Conservation (phyloP, 2,888 invertebrate species). For the Xanthorhoe designata region DNA sequence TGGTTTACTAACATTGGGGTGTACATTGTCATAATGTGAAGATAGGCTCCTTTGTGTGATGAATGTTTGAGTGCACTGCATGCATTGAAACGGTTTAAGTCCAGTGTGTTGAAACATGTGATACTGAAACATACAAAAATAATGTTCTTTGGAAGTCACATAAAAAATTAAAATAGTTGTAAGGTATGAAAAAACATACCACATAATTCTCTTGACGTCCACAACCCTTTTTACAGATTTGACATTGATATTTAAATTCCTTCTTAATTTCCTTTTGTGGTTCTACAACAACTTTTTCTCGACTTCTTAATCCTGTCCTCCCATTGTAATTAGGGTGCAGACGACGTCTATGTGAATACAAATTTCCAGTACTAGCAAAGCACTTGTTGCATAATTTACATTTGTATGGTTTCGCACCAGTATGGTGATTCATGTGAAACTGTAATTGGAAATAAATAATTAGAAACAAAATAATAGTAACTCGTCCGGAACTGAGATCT, state of each 20-base stretch:
- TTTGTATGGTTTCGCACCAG: slow-evolving; percentile 90
- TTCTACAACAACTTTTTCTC: background rate
- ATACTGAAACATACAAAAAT: slow-evolving; percentile 62
- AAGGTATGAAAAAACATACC: slow-evolving; percentile 10
- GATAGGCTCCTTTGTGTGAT: slow-evolving; percentile 70
- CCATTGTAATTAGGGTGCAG: slow-evolving; percentile 85
- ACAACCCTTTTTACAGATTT: slow-evolving; percentile 15
- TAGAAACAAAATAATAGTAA: too few relatives aligned
- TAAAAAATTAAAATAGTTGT: too few relatives aligned
- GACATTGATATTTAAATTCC: slow-evolving; percentile 15
- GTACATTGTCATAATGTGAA: slow-evolving; percentile 69
- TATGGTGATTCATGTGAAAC: slow-evolving; percentile 91
- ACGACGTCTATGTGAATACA: slow-evolving; percentile 89
- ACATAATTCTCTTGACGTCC: slow-evolving; percentile 24
- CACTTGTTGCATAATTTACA: slow-evolving; percentile 90
- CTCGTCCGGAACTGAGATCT: too few relatives aligned
- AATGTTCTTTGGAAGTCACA: background rate
- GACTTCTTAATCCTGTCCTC: background rate
- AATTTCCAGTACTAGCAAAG: slow-evolving; percentile 90
- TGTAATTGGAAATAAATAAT: slow-evolving; percentile 59
- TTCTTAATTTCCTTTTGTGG: background rate
- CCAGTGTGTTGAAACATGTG: slow-evolving; percentile 90
- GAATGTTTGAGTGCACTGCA: slow-evolving; percentile 84
- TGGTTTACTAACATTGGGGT: slow-evolving; percentile 66
- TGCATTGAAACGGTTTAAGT: slow-evolving; percentile 96